These are phyloP conservation scores for Solea senegalensis DNA, from an alignment of 2,113 vertebrate genomes.

Conservation along the genomic window DNA sequence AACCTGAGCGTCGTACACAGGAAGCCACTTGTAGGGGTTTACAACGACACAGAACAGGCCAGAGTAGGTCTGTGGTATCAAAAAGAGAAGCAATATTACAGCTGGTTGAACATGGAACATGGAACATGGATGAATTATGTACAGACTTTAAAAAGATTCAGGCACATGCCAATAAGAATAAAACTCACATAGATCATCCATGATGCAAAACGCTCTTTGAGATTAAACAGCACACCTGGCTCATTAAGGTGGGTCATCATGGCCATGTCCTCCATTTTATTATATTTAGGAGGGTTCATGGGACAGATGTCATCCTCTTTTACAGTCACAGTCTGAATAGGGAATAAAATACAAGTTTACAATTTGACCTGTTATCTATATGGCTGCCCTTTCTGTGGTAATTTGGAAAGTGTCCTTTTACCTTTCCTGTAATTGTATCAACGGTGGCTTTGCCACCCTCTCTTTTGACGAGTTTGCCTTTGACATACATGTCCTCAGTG, in stretches of 20 bases:
- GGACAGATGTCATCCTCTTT: slow-evolving; percentile 79
- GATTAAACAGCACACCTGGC: slow-evolving; percentile 83
- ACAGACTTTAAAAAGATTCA: not conserved
- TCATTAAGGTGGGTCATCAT: slow-evolving; percentile 86
- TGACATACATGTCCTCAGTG: slow-evolving; percentile 56
- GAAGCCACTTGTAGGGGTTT: slow-evolving; percentile 92
- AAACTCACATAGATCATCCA: slow-evolving; percentile 92
- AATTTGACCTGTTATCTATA: not conserved
- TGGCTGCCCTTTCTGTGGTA: not conserved
- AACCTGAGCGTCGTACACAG: slow-evolving; percentile 81
- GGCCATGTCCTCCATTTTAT: slow-evolving; percentile 85
- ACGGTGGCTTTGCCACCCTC: slow-evolving; percentile 72
- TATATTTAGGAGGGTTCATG: slow-evolving; percentile 84
- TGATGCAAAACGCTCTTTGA: slow-evolving; percentile 91
- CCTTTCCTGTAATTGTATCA: slow-evolving; percentile 55
- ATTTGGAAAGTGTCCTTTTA: slow-evolving; percentile 13
- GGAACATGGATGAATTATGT: not conserved
- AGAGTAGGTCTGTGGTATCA: slow-evolving; percentile 83
- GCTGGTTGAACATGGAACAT: no score
- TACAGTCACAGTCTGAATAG: slow-evolving; percentile 73
- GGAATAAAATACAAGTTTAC: not conserved
- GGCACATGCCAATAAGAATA: not conserved
- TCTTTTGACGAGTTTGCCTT: slow-evolving; percentile 58
- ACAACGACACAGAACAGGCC: slow-evolving; percentile 90
- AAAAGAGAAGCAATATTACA: slow-evolving; percentile 3